Evolutionary conservation across 2,797 vertebrate species (phyloP).

Genomic region (Coluber constrictor): DNA sequence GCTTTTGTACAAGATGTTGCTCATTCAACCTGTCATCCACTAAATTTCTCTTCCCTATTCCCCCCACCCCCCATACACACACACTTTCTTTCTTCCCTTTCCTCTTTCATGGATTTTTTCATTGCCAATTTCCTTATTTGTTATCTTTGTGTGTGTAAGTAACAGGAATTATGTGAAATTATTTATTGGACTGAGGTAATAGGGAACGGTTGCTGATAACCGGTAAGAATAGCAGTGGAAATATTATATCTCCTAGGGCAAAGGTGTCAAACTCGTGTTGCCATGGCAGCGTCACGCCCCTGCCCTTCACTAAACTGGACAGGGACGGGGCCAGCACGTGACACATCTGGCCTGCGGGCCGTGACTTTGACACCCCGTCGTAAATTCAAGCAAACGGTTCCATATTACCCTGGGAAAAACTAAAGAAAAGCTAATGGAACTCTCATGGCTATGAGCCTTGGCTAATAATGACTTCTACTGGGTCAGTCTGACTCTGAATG

Average conservation of each 20-base stretch:
- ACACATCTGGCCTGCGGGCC: too few species aligned
- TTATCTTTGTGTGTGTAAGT: neutral
- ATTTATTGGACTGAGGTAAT: neutral
- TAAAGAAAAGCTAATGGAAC: neutral
- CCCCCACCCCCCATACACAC: too few species aligned
- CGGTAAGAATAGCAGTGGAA: neutral
- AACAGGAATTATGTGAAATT: neutral
- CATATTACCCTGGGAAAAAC: neutral
- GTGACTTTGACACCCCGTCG: neutral
- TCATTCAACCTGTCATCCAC: neutral
- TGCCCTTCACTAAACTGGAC: too few species aligned
- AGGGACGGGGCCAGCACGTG: too few species aligned
- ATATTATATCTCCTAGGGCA: neutral
- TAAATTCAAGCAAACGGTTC: neutral
- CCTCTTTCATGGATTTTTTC: neutral
- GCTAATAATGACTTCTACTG: neutral
- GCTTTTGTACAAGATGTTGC: neutral
- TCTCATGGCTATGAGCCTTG: neutral
- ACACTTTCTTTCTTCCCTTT: neutral
- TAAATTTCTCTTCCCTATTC: neutral
- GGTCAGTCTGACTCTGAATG: neutral
- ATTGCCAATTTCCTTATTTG: neutral
- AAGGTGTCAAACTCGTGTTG: too few species aligned
- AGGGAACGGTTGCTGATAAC: neutral
- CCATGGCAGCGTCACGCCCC: too few species aligned